Evolutionary conservation across 2,888 invertebrate species (phyloP).

Genomic region (Dryobotodes eremita): DNA sequence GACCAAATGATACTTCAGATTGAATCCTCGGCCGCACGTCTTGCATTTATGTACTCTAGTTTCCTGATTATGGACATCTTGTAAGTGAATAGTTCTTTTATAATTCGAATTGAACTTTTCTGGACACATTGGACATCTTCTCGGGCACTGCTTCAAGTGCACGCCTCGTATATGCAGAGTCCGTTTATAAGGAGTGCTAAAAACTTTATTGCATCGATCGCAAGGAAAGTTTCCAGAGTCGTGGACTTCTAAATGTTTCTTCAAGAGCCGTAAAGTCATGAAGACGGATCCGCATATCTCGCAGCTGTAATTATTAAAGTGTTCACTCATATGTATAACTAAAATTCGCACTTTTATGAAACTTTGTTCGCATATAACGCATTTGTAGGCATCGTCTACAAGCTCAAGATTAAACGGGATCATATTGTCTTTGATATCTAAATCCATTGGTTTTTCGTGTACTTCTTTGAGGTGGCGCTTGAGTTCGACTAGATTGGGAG

Average conservation of each 20-base stretch:
- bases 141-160: constrained; percentile 84
- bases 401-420: constrained; percentile 85
- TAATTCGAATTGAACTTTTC: constrained; percentile 88
- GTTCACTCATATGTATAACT: constrained; percentile 88
- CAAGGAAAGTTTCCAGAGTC: constrained; percentile 86
- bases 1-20: constrained; percentile 86
- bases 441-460: constrained; percentile 82
- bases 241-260: constrained; percentile 87
- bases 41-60: constrained; percentile 87
- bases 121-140: constrained; percentile 87
- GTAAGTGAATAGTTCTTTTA: constrained; percentile 86
- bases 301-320: constrained; percentile 88
- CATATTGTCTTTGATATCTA: constrained; percentile 85
- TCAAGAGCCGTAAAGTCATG: constrained; percentile 85
- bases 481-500: constrained; percentile 75
- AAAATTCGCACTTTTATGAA: constrained; percentile 86
- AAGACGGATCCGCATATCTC: constrained; percentile 87
- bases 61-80: constrained; percentile 87
- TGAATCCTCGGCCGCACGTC: constrained; percentile 85
- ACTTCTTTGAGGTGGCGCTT: constrained; percentile 82
- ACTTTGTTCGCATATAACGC: constrained; percentile 83
- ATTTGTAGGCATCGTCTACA: constrained; percentile 78
- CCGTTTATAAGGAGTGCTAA: constrained; percentile 84
- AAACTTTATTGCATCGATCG: constrained; percentile 84
- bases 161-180: constrained; percentile 85